Evolutionary conservation across 2,113 vertebrate species (phyloP).

Genomic region (Hypocryptadius cinnamomeus): DNA sequence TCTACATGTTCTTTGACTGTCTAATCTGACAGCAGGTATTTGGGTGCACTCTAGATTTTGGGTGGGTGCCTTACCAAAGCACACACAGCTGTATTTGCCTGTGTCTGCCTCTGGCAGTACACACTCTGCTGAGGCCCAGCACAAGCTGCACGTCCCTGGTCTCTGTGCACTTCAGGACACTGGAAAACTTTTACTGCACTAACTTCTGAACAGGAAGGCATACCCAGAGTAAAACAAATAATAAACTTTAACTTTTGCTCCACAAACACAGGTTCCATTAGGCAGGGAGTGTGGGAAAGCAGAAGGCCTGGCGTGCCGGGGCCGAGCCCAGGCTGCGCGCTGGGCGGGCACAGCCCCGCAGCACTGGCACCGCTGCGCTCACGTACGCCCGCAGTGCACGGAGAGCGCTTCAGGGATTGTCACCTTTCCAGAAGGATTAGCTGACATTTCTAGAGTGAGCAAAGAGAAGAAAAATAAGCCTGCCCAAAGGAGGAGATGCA

Average conservation of each 20-base stretch:
- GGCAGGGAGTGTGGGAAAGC: not conserved
- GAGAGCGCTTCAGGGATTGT: rapidly evolving
- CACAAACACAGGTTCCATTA: not conserved
- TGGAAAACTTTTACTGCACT: not conserved
- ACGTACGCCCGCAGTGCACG: not conserved
- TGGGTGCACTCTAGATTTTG: not conserved
- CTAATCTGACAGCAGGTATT: not conserved
- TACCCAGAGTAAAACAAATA: not conserved
- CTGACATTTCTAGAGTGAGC: not conserved
- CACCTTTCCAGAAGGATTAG: not conserved
- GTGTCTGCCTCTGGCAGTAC: rapidly evolving
- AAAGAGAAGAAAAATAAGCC: not conserved
- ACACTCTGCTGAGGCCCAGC: not conserved
- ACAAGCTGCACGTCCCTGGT: not conserved
- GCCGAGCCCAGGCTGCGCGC: not conserved
- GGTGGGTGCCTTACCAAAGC: not conserved
- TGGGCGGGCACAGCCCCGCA: not conserved
- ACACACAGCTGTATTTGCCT: not conserved
- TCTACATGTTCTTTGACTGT: not conserved
- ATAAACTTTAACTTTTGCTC: not conserved
- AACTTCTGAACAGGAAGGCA: not conserved
- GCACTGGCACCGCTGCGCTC: not conserved
- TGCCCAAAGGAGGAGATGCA: not conserved
- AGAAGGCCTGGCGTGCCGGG: not conserved
- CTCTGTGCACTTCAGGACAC: not conserved